A percentile compares a stretch with the other conserved stretches of the same genome.
Evolutionary conservation across 2,888 invertebrate species (phyloP).

Genomic region (Pantelozetes paolii): DNA sequence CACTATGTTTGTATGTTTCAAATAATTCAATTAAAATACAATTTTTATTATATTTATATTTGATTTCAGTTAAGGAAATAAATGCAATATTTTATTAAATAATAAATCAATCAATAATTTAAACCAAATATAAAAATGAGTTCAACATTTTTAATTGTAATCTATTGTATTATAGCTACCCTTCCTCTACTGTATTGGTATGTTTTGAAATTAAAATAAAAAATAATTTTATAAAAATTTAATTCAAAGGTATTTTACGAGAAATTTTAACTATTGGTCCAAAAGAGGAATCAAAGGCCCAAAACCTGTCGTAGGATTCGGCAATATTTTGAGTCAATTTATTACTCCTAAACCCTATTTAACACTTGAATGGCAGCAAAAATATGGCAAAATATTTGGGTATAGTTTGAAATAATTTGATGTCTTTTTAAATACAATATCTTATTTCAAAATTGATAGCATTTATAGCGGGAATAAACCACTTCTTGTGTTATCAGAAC

Average conservation of each 20-base stretch:
- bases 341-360: constrained; percentile 6
- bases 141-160: too few relatives aligned
- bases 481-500: constrained; percentile 40
- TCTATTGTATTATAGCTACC: too few relatives aligned
- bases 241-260: constrained; percentile 36
- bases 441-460: neutral
- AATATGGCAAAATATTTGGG: constrained; percentile 42
- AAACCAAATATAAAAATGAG: too few relatives aligned
- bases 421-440: neutral
- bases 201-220: too few relatives aligned
- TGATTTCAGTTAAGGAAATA: too few relatives aligned
- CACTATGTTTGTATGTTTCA: too few relatives aligned
- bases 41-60: too few relatives aligned
- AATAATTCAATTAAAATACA: too few relatives aligned
- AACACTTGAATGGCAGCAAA: constrained; percentile 31
- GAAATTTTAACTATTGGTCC: constrained; percentile 41
- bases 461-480: constrained; percentile 23
- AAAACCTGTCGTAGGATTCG: constrained; percentile 34
- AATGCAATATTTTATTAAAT: too few relatives aligned
- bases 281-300: constrained; percentile 32
- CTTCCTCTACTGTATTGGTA: too few relatives aligned
- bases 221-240: too few relatives aligned
- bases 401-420: neutral
- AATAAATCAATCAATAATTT: too few relatives aligned
- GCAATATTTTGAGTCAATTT: constrained; percentile 1